phyloP scores from a whole-genome alignment of 1,140 invertebrate genomes.

The Melipona quadrifasciata region DNA sequence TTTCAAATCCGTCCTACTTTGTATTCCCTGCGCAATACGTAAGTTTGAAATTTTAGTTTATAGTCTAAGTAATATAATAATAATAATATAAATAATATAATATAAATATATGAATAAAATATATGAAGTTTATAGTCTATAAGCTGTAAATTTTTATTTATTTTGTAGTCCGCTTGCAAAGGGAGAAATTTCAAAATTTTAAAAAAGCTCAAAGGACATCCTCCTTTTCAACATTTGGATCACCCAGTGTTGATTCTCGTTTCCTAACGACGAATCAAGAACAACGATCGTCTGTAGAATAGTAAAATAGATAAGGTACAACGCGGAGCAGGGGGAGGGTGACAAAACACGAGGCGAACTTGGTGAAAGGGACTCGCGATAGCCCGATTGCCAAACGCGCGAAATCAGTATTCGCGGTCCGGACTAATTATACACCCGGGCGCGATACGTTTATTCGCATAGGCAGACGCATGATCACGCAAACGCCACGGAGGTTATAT shows the following conservation, averaged over 20 bases:
- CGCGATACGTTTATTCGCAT: slow-evolving; percentile 53
- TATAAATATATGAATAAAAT: no score
- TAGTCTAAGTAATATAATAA: no score
- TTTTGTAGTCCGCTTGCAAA: no score
- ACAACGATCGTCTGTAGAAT: not conserved
- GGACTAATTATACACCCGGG: slow-evolving; percentile 78
- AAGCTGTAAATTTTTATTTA: no score
- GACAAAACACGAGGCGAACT: not conserved
- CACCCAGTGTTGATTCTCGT: not conserved
- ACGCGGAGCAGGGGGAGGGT: rapidly evolving
- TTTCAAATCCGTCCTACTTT: no score
- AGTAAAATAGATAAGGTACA: not conserved
- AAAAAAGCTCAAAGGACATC: no score
- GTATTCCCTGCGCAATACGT: no score
- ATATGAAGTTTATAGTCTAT: no score
- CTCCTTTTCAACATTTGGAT: no score
- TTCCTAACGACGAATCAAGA: not conserved
- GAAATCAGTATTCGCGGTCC: slow-evolving; percentile 70
- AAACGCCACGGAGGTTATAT: slow-evolving; percentile 77
- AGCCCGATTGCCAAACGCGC: slow-evolving; percentile 67
- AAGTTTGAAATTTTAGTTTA: no score
- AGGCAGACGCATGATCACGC: slow-evolving; percentile 54
- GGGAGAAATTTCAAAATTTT: no score
- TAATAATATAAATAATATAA: no score
- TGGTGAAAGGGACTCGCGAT: slow-evolving; percentile 8